A percentile compares a stretch with the other conserved stretches of the same genome.
Evolutionary conservation across 37 sponge, comb jelly and placozoan species (phyloP).

Genomic region (Halichondria panicea): DNA sequence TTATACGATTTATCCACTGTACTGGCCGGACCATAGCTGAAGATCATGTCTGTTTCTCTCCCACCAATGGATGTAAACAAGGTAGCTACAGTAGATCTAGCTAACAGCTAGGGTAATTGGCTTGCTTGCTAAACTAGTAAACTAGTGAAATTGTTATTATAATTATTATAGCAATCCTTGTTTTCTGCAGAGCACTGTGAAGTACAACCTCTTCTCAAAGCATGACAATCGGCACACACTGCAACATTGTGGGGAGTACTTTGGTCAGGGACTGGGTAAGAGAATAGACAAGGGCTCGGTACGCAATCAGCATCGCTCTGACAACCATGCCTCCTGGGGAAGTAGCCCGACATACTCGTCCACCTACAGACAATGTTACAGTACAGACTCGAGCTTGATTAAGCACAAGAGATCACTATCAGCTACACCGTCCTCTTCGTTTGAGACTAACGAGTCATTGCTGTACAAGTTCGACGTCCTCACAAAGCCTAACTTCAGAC

Average conservation of each 20-base stretch:
- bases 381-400: background rate
- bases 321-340: conserved; percentile 36
- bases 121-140: background rate
- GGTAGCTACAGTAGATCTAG: background rate
- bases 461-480: conserved; percentile 32
- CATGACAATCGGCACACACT: conserved; percentile 80
- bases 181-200: conserved; percentile 20
- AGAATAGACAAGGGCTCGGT: conserved; percentile 6
- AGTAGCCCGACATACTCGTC: background rate
- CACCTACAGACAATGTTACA: background rate
- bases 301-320: conserved; percentile 57
- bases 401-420: background rate
- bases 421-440: conserved; percentile 8
- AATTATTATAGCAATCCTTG: background rate
- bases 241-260: conserved; percentile 52
- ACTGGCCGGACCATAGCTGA: no score
- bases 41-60: background rate
- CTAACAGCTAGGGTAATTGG: background rate
- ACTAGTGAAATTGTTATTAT: background rate
- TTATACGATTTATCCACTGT: no score
- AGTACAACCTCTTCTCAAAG: conserved; percentile 54
- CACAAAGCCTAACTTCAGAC: conserved; percentile 32
- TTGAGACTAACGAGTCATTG: background rate
- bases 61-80: conserved; percentile 7
- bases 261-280: conserved; percentile 69